Evolutionary conservation across 2,797 vertebrate species (phyloP).

Genomic region (Gadopsis marmoratus): DNA sequence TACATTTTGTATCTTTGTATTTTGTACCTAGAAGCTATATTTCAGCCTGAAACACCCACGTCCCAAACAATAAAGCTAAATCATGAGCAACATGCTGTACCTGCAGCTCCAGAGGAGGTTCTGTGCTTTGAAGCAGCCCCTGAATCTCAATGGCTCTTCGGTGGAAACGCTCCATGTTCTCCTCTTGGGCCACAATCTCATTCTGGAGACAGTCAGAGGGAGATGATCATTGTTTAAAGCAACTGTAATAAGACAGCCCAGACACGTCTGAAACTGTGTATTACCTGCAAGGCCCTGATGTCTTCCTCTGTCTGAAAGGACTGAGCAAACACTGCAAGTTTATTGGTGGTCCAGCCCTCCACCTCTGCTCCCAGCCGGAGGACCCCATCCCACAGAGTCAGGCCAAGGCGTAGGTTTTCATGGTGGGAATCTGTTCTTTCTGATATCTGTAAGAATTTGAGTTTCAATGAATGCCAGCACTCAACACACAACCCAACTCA

Average conservation of each 20-base stretch:
- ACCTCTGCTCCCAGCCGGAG: slow-evolving; percentile 84
- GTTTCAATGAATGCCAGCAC: background rate
- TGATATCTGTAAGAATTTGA: slow-evolving; percentile 83
- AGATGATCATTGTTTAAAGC: background rate
- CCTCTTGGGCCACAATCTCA: slow-evolving; percentile 86
- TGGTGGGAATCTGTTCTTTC: slow-evolving; percentile 90
- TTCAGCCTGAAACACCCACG: background rate
- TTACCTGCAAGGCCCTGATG: slow-evolving; percentile 84
- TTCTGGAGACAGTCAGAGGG: slow-evolving; percentile 75
- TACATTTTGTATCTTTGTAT: background rate
- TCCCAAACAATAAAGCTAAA: background rate
- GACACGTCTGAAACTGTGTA: background rate
- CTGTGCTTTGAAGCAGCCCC: slow-evolving; percentile 86
- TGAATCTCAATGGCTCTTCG: slow-evolving; percentile 87
- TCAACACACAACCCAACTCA: background rate
- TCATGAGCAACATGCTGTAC: slow-evolving; percentile 69
- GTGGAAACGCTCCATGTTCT: slow-evolving; percentile 86
- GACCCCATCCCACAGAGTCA: slow-evolving; percentile 91
- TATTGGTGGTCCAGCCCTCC: slow-evolving; percentile 83
- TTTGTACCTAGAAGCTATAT: too few relatives aligned
- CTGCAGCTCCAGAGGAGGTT: slow-evolving; percentile 92
- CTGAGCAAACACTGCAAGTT: slow-evolving; percentile 76
- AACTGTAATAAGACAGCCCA: background rate
- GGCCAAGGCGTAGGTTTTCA: slow-evolving; percentile 88
- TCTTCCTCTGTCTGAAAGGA: slow-evolving; percentile 83